Evolutionary conservation across 1,140 invertebrate genomes (phyloP).

Genomic region (Oncopodura yosiiana): DNA sequence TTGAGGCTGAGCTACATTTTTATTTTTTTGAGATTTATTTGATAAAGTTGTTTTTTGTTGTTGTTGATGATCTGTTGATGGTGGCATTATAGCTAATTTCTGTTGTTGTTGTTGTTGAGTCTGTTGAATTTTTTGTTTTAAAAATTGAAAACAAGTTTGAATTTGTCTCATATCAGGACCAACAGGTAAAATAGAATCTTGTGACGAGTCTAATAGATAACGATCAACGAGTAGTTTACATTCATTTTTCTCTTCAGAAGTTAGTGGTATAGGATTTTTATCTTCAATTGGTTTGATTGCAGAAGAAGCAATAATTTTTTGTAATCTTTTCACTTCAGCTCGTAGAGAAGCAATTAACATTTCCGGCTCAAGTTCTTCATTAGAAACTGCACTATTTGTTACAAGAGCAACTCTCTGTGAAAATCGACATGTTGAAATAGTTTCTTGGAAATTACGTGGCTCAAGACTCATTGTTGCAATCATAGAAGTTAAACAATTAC

Average conservation of each 20-base stretch:
- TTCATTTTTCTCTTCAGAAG: conserved; percentile 15
- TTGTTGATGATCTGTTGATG: not conserved
- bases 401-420: conserved; percentile 55
- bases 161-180: conserved; percentile 31
- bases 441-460: conserved; percentile 49
- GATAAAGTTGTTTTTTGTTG: too few relatives aligned
- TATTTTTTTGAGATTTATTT: too few relatives aligned
- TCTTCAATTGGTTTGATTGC: conserved; percentile 5
- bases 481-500: conserved; percentile 58
- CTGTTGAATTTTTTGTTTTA: conserved; percentile 12
- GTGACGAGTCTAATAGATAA: conserved; percentile 19
- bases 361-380: conserved; percentile 48
- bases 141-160: conserved; percentile 30
- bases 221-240: conserved; percentile 21
- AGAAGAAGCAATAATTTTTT: conserved; percentile 25
- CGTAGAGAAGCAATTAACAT: conserved; percentile 45
- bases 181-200: conserved; percentile 21
- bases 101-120: not conserved
- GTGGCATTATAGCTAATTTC: not conserved
- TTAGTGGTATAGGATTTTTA: conserved; percentile 1
- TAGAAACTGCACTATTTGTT: conserved; percentile 48
- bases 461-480: conserved; percentile 52
- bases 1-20: too few relatives aligned
- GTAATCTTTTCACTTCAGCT: conserved; percentile 40
- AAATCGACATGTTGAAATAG: conserved; percentile 57